These are phyloP conservation scores for Torymus aiolomorphi DNA, from an alignment of 2,888 invertebrate species.

Conservation along the genomic window DNA sequence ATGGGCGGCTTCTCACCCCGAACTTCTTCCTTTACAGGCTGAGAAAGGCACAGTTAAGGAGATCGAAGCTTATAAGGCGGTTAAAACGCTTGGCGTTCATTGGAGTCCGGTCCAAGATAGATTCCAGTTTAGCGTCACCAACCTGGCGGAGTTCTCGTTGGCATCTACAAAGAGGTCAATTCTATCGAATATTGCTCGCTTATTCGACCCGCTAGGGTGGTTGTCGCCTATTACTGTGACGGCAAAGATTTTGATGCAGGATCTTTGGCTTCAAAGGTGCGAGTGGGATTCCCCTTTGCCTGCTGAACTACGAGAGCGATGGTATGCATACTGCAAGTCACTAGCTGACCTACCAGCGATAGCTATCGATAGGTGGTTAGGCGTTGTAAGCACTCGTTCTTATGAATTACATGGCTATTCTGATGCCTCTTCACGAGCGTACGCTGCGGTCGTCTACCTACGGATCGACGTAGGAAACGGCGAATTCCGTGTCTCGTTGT, in stretches of 20 bases:
- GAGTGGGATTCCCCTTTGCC: constrained; percentile 48
- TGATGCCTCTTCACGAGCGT: constrained; percentile 38
- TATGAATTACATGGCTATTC: constrained; percentile 51
- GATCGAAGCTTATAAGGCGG: constrained; percentile 21
- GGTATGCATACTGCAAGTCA: constrained; percentile 16
- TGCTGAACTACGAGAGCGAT: no score
- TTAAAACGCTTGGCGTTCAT: constrained; percentile 44
- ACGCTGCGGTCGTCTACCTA: no score
- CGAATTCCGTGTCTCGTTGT: no score
- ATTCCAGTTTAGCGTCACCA: constrained; percentile 12
- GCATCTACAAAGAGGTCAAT: constrained; percentile 42
- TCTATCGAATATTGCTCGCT: constrained; percentile 37
- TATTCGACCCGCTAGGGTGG: constrained; percentile 55
- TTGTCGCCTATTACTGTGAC: constrained; percentile 47
- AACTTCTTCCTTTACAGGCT: no score
- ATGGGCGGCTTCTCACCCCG: not conserved
- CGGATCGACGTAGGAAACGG: no score
- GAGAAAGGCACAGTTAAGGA: no score
- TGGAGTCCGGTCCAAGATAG: constrained; percentile 36
- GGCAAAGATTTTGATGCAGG: constrained; percentile 55
- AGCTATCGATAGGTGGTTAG: constrained; percentile 39
- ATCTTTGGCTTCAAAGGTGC: constrained; percentile 44
- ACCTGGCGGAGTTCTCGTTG: not conserved
- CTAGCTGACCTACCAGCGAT: constrained; percentile 16
- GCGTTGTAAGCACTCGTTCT: not conserved